A percentile compares a stretch with the other conserved stretches of the same genome.
These are phyloP conservation scores for Clupea harengus DNA, from an alignment of 2,113 vertebrate genomes.

Conservation along the genomic window DNA sequence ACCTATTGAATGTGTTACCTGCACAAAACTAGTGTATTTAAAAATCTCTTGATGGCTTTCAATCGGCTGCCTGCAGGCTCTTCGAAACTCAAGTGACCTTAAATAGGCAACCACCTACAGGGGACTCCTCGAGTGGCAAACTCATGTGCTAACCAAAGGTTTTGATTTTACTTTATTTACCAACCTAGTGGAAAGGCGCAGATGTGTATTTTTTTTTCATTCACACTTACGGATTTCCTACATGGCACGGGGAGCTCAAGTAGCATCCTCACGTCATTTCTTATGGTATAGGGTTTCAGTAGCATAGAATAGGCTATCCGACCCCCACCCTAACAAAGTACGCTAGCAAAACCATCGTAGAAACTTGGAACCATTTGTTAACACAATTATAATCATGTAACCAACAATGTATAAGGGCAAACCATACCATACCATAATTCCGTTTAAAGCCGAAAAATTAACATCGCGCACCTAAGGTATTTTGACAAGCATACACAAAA, in stretches of 20 bases:
- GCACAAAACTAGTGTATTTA: neutral
- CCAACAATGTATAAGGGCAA: neutral
- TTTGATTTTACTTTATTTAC: neutral
- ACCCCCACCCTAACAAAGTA: neutral
- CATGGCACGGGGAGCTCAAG: neutral
- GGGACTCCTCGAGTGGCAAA: neutral
- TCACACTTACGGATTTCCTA: neutral
- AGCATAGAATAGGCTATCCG: neutral
- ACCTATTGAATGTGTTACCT: neutral
- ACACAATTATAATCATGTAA: neutral
- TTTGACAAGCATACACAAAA: too few relatives aligned
- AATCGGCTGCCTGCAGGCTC: neutral
- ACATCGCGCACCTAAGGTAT: neutral
- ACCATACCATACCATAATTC: neutral
- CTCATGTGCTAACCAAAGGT: neutral
- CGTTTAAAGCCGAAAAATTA: neutral
- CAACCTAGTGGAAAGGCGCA: neutral
- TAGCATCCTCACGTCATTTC: constrained; percentile 12
- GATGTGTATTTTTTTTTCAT: neutral
- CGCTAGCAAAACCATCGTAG: neutral
- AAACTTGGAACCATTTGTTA: neutral
- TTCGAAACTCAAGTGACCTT: constrained; percentile 2
- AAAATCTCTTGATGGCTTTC: too few relatives aligned
- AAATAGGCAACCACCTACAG: neutral
- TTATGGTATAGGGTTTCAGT: neutral